Conservation (phyloP, 2,888 invertebrate species). For the Conus canariensis region DNA sequence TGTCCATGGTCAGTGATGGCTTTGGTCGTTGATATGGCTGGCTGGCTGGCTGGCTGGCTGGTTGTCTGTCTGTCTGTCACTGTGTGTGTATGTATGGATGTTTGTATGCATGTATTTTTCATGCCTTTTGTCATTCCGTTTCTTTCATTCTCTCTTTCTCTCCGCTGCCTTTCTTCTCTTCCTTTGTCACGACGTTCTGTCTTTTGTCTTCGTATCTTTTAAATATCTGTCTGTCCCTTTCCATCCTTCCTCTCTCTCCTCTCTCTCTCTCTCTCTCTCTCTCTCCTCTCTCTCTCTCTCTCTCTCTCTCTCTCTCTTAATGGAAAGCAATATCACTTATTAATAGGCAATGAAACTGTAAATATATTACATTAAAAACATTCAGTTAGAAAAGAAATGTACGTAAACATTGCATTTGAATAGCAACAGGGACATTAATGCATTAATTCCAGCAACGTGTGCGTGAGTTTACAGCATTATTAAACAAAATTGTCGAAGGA, state of each 20-base stretch:
- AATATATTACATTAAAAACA: too few species aligned
- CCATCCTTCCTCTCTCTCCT: background rate
- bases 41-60: background rate
- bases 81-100: too few species aligned
- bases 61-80: background rate
- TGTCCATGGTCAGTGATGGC: conserved; percentile 72
- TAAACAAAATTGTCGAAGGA: too few species aligned
- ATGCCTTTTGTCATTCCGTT: background rate
- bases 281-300: background rate
- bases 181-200: background rate
- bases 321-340: too few species aligned
- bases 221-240: background rate
- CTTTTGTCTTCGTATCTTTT: background rate
- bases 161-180: background rate
- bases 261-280: background rate
- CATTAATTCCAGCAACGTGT: too few species aligned
- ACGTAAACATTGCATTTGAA: too few species aligned
- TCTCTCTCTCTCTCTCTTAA: background rate
- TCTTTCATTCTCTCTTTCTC: background rate
- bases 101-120: too few species aligned
- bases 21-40: background rate
- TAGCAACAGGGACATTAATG: too few species aligned
- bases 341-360: too few species aligned
- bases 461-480: too few species aligned
- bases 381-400: too few species aligned